Percentiles rank a stretch among this genome's conserved stretches.
Evolutionary conservation across 2,113 vertebrate genomes (phyloP).

Genomic region (Gymnocephalus cernua): DNA sequence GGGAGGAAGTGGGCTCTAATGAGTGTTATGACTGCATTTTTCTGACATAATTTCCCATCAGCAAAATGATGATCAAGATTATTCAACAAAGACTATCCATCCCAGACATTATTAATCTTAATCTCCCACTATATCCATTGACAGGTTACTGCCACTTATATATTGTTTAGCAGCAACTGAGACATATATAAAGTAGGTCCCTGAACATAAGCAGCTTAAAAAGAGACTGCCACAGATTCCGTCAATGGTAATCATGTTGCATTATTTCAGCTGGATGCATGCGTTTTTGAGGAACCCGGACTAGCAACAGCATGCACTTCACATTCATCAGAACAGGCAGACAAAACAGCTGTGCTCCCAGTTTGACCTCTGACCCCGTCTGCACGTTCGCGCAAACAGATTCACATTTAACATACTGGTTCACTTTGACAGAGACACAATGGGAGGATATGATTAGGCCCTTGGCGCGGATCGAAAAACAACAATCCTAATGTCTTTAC

Average conservation of each 20-base stretch:
- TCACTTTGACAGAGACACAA: constrained; percentile 67
- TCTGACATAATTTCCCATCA: constrained; percentile 34
- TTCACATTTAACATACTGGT: constrained; percentile 50
- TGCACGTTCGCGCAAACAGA: constrained; percentile 39
- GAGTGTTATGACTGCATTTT: constrained; percentile 39
- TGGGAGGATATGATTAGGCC: constrained; percentile 62
- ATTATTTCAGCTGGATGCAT: constrained; percentile 39
- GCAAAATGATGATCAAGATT: constrained; percentile 15
- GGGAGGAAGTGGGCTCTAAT: constrained; percentile 57
- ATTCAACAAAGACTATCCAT: constrained; percentile 7
- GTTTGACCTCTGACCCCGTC: constrained; percentile 60
- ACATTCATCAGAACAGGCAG: constrained; percentile 35
- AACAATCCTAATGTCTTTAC: constrained; percentile 71
- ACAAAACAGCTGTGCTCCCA: constrained; percentile 64
- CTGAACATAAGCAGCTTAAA: constrained; percentile 49
- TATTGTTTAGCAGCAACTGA: constrained; percentile 1
- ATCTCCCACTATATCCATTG: constrained; percentile 23
- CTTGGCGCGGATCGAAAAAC: constrained; percentile 56
- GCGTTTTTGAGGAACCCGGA: constrained; percentile 21
- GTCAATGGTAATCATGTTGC: constrained; percentile 15
- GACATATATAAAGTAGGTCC: constrained; percentile 29
- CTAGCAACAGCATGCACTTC: constrained; percentile 26
- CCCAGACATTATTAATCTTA: constrained; percentile 45
- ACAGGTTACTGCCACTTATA: constrained; percentile 20
- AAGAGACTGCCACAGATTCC: neutral